Conservation (phyloP, 2,888 invertebrate genomes). For the Xestia rhomboidea region DNA sequence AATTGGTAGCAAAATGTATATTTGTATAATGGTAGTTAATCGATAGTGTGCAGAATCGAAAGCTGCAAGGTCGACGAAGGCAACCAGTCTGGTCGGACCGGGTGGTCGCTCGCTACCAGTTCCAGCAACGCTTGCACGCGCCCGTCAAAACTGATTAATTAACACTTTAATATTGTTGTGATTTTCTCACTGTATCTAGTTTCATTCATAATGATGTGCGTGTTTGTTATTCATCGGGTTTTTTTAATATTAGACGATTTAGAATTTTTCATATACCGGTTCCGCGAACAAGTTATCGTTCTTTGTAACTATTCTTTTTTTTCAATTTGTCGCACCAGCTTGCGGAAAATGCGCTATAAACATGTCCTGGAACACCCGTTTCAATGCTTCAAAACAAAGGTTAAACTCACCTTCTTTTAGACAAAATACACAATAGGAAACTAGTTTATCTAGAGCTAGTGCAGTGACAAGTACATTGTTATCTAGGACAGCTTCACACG, state of each 20-base stretch:
- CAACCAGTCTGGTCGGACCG: conserved; percentile 74
- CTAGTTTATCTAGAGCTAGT: conserved; percentile 49
- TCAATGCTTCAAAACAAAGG: conserved; percentile 19
- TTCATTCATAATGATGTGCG: conserved; percentile 44
- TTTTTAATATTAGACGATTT: conserved; percentile 40
- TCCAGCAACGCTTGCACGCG: conserved; percentile 53
- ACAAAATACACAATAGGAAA: conserved; percentile 42
- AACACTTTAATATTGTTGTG: conserved; percentile 42
- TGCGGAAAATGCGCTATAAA: conserved; percentile 21
- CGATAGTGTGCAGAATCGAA: conserved; percentile 76
- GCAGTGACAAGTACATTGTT: conserved; percentile 56
- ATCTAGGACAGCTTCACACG: conserved; percentile 57
- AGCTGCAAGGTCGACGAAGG: conserved; percentile 78
- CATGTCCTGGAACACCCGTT: conserved; percentile 4
- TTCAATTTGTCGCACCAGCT: conserved; percentile 10
- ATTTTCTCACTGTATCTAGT: conserved; percentile 48
- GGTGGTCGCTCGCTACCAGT: conserved; percentile 69
- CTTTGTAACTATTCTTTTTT: conserved; percentile 3
- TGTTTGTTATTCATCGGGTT: conserved; percentile 15
- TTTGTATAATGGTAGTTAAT: conserved; percentile 62
- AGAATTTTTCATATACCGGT: conserved; percentile 9
- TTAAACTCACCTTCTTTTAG: conserved; percentile 16
- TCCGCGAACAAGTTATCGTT: not conserved
- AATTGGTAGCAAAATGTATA: conserved; percentile 70
- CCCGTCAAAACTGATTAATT: conserved; percentile 59